Conservation (phyloP, 2,797 vertebrate genomes). For the Spinibarbus caldwelli region DNA sequence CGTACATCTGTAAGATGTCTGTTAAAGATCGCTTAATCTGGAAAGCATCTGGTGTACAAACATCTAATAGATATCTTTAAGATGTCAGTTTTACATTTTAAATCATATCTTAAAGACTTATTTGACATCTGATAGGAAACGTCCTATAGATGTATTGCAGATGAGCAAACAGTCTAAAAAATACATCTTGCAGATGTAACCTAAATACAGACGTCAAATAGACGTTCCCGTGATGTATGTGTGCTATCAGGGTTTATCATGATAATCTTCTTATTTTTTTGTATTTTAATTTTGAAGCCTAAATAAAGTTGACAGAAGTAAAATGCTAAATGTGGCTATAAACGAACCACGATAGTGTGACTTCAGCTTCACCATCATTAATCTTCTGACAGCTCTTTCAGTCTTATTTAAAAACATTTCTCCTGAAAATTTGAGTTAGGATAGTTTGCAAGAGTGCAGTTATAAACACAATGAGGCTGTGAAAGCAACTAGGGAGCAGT, state of each 20-base stretch:
- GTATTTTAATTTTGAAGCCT: not conserved
- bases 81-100: no score
- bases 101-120: no score
- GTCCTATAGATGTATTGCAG: no score
- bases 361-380: not conserved
- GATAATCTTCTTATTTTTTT: not conserved
- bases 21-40: no score
- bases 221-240: no score
- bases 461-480: not conserved
- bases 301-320: not conserved
- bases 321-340: not conserved
- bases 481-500: not conserved
- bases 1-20: no score
- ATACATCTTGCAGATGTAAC: no score
- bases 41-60: no score
- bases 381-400: not conserved
- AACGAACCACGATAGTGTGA: not conserved
- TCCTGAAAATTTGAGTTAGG: not conserved
- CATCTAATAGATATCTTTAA: no score
- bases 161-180: no score
- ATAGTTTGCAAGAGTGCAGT: not conserved
- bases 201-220: no score
- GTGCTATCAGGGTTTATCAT: not conserved
- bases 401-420: not conserved
- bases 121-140: no score